Evolutionary conservation across 2,113 vertebrate genomes (phyloP).

Genomic region (Mastomys coucha): DNA sequence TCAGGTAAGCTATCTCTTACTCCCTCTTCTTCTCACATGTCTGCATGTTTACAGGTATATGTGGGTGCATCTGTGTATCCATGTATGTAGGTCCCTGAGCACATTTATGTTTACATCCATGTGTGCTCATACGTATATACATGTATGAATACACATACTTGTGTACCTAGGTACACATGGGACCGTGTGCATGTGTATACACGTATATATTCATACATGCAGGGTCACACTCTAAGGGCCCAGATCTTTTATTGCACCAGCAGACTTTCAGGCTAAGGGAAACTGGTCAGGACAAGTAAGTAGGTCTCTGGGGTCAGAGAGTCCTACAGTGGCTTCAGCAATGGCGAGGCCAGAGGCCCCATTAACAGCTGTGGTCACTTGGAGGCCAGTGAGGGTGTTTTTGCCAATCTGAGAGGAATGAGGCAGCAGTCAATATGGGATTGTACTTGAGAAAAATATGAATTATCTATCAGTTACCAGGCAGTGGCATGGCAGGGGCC

Average conservation of each 20-base stretch:
- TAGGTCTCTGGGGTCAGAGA: fast-evolving
- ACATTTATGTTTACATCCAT: not conserved
- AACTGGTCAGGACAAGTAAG: not conserved
- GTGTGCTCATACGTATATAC: not conserved
- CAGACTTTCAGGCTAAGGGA: not conserved
- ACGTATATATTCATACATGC: not conserved
- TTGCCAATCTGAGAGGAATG: not conserved
- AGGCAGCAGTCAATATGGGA: not conserved
- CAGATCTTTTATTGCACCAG: not conserved
- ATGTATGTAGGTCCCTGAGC: not conserved
- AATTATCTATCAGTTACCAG: slow-evolving; percentile 88
- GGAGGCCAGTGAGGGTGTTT: not conserved
- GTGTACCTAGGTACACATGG: too few species aligned
- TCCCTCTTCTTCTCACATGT: too few species aligned
- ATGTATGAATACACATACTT: too few species aligned
- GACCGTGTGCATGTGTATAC: too few species aligned
- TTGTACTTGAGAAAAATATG: slow-evolving; percentile 84
- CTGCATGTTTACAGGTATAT: not conserved
- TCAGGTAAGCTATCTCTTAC: too few species aligned
- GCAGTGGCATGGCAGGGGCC: slow-evolving; percentile 65
- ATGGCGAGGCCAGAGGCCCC: slow-evolving; percentile 74
- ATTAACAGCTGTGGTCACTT: slow-evolving; percentile 72
- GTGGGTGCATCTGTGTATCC: not conserved
- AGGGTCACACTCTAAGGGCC: not conserved
- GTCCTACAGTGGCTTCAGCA: fast-evolving